Percentiles rank a stretch among this genome's conserved stretches.
Conservation (phyloP, 2,797 vertebrate species). For the Arnoldichthys spilopterus region DNA sequence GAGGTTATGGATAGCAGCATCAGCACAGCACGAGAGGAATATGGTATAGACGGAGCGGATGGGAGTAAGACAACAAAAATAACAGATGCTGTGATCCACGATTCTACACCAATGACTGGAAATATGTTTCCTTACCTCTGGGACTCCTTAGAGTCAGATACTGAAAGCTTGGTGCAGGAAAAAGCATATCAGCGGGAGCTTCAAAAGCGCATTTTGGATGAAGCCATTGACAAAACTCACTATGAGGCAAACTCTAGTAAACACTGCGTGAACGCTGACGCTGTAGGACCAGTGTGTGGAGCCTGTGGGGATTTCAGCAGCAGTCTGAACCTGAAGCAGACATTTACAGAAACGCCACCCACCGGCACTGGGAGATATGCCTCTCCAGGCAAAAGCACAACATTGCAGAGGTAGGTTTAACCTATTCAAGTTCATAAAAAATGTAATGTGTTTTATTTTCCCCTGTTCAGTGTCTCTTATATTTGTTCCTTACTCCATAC, state of each 20-base stretch:
- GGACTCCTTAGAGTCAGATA: slow-evolving; percentile 73
- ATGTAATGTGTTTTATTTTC: not conserved
- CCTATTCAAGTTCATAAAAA: not conserved
- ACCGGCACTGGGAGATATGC: not conserved
- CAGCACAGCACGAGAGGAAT: slow-evolving; percentile 20
- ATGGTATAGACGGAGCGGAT: not conserved
- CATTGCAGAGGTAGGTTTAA: not conserved
- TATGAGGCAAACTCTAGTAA: not conserved
- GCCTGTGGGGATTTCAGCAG: not conserved
- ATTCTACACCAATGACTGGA: slow-evolving; percentile 7
- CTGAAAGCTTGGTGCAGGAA: slow-evolving; percentile 71
- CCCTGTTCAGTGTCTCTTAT: not conserved
- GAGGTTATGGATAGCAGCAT: not conserved
- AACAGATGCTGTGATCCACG: slow-evolving; percentile 44
- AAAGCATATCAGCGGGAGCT: slow-evolving; percentile 60
- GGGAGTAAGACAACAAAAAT: slow-evolving; percentile 22
- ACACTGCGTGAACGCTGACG: slow-evolving; percentile 19
- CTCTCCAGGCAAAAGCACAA: not conserved
- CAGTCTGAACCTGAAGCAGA: slow-evolving; percentile 69
- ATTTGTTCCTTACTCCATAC: not conserved
- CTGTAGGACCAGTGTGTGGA: slow-evolving; percentile 31
- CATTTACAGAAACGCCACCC: slow-evolving; percentile 31
- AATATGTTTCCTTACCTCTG: slow-evolving; percentile 41
- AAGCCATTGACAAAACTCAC: not conserved
- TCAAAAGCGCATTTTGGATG: slow-evolving; percentile 38